Evolutionary conservation across 1,140 invertebrate species (phyloP).

Genomic region (Dendroctonus valens): DNA sequence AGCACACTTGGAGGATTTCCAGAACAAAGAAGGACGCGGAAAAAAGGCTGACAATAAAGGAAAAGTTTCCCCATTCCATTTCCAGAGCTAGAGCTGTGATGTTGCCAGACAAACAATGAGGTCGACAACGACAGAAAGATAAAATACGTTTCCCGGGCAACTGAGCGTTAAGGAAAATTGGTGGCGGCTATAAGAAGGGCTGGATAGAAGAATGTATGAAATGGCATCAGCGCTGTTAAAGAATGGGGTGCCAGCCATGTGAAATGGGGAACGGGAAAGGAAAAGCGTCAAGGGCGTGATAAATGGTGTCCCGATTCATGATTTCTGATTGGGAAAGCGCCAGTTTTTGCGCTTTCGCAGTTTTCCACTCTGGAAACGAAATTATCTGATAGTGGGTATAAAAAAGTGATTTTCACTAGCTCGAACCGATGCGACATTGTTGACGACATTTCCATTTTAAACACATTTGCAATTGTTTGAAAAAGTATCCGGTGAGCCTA

Average conservation of each 20-base stretch:
- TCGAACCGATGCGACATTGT: too few species aligned
- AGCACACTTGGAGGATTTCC: too few species aligned
- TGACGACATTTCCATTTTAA: too few species aligned
- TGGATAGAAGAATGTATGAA: slow-evolving; percentile 30
- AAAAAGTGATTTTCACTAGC: too few species aligned
- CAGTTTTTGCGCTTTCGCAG: too few species aligned
- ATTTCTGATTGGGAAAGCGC: neutral
- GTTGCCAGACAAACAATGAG: slow-evolving; percentile 64
- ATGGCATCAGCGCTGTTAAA: slow-evolving; percentile 30
- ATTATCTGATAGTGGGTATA: too few species aligned
- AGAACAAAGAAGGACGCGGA: too few species aligned
- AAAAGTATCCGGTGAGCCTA: too few species aligned
- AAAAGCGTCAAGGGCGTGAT: slow-evolving; percentile 26
- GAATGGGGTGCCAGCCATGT: slow-evolving; percentile 33
- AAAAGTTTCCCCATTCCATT: neutral
- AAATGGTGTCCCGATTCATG: slow-evolving; percentile 15
- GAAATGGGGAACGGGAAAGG: slow-evolving; percentile 22
- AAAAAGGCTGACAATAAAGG: neutral
- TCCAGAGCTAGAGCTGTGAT: slow-evolving; percentile 20
- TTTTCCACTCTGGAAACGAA: too few species aligned
- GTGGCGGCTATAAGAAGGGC: slow-evolving; percentile 21
- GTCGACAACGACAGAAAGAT: slow-evolving; percentile 59
- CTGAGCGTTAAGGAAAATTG: slow-evolving; percentile 29
- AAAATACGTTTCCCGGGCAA: slow-evolving; percentile 32
- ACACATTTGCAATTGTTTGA: too few species aligned